Evolutionary conservation across 2,797 vertebrate species (phyloP), one percentile per base, ranked within the genome.

Genomic region (Sphenopsis melanotis): DNA sequence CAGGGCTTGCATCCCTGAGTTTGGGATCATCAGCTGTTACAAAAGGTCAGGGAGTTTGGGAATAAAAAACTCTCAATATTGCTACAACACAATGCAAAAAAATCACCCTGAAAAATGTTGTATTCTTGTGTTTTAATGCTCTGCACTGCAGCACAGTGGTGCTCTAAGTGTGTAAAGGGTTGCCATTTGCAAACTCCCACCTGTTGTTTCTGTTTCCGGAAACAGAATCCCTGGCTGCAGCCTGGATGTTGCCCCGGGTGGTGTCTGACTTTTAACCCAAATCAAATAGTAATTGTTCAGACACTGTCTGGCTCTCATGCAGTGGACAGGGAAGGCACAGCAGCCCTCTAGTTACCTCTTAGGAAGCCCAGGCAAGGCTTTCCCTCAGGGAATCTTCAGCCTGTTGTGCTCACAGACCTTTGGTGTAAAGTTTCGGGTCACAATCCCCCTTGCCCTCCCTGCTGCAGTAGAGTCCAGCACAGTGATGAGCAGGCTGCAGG

Each of bases 201-300:
- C 94, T 96, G 89, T 83, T 71, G 57, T 66, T 85, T 80, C 65
- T 66, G 49, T 77, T 78, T 93, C 94, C 9, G 20, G 94, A 90
- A 91, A 91, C 30, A 47, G n/a, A 37, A 94, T 83, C 76, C 82
- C 69, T 92, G 8, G 0, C 84, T 91, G 79, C 49, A 56, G 87
- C 72, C 89, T 91, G 93, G 69, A 55, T 53, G 1, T 80, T 92
- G 94, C 92, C 94, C 95, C 91, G 52, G 94, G 87, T 93, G 94
- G 94, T 95, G 95, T 95, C 94, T 96, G 93, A 86, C 95, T 96
- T 79, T 91, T 93, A 92, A 92, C 90, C 90, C 89, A 94, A 91
- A 94, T 94, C 82, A 95, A 95, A 93, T 26, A 89, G 89, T 53
- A 65, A 81, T 94, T 77, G 71, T 77, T 85, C 87, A 89, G 71